These are phyloP conservation scores for Macrosteles quadrilineatus DNA, from an alignment of 1,140 invertebrate species.

Conservation along the genomic window DNA sequence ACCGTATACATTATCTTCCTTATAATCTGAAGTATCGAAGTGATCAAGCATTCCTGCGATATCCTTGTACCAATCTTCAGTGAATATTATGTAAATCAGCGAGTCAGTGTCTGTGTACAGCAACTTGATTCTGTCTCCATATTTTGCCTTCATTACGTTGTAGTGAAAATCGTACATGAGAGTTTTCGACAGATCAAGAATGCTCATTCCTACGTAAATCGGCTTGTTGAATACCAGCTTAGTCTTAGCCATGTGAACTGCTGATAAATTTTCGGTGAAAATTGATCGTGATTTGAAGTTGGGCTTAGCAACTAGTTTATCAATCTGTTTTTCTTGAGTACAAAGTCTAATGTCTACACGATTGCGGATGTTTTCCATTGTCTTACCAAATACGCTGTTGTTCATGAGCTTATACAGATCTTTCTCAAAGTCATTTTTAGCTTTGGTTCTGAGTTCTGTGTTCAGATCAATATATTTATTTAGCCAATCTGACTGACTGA, in stretches of 20 bases:
- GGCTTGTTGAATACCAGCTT: background rate
- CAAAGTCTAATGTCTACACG: constrained; percentile 42
- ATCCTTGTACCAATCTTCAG: constrained; percentile 37
- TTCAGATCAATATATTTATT: constrained; percentile 52
- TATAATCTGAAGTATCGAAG: constrained; percentile 46
- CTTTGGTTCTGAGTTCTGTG: constrained; percentile 47
- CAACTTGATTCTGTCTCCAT: constrained; percentile 31
- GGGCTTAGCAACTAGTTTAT: background rate
- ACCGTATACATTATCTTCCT: constrained; percentile 36
- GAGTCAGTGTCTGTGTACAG: constrained; percentile 31
- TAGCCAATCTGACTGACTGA: constrained; percentile 55
- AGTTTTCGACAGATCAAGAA: background rate
- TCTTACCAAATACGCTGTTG: constrained; percentile 53
- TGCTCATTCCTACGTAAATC: no score
- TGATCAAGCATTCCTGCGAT: constrained; percentile 36
- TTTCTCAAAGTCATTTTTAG: constrained; percentile 51
- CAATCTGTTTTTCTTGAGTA: background rate
- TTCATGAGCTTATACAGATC: constrained; percentile 54
- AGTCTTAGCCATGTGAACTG: background rate
- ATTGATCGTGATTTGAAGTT: background rate
- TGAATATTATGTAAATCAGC: constrained; percentile 35
- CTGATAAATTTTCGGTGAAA: background rate
- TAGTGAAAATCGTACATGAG: background rate
- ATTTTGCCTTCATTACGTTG: background rate
- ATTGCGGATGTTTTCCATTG: constrained; percentile 51